Percentiles rank a stretch among this genome's conserved stretches.
Evolutionary conservation across 2,113 vertebrate species (phyloP).

Genomic region (Colossoma macropomum): DNA sequence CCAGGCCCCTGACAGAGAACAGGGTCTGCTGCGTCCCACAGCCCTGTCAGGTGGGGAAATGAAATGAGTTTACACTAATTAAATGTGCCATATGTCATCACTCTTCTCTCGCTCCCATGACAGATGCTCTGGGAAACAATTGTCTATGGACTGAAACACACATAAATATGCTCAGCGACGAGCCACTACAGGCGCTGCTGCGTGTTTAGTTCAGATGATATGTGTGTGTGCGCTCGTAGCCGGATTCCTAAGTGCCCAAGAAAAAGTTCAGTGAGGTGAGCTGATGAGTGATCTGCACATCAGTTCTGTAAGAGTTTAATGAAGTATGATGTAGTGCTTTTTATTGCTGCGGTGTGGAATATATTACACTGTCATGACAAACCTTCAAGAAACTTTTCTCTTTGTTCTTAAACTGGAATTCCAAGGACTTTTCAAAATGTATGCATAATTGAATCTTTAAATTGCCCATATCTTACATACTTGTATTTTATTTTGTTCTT

Average conservation of each 20-base stretch:
- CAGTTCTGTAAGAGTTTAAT: neutral
- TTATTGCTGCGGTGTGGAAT: neutral
- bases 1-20: slow-evolving; percentile 19
- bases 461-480: no score
- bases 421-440: no score
- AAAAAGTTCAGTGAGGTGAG: neutral
- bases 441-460: no score
- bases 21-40: slow-evolving; percentile 51
- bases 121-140: slow-evolving; percentile 68
- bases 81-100: slow-evolving; percentile 68
- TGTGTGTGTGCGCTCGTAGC: slow-evolving; percentile 33
- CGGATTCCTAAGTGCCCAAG: neutral
- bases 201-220: slow-evolving; percentile 41
- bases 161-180: slow-evolving; percentile 53
- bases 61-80: slow-evolving; percentile 66
- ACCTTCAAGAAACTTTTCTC: no score
- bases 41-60: slow-evolving; percentile 46
- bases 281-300: neutral
- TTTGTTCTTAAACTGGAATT: no score
- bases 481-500: no score
- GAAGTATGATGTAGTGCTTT: neutral
- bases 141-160: slow-evolving; percentile 62
- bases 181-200: slow-evolving; percentile 42
- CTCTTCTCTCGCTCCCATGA: slow-evolving; percentile 36
- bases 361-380: neutral